Base-by-base conservation (phyloP, 2,888 invertebrate species). In the Volucella inflata region DNA sequence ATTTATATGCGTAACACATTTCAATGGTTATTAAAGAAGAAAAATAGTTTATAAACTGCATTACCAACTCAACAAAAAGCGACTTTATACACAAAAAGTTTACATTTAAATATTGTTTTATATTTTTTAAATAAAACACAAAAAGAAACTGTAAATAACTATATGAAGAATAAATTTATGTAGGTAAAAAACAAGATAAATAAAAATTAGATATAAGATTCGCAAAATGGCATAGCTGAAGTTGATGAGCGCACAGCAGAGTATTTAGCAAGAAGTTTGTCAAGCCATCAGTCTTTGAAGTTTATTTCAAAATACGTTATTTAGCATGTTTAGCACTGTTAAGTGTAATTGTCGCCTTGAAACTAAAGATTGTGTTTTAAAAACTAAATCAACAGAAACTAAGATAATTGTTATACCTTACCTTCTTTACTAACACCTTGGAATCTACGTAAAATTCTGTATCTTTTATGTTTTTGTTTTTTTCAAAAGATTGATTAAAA, bases 381-480 rank as follows among this genome's bases (percentile, higher is more conserved):
- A 12, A 30, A 21, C 30, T n/a, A 30, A 30, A 17, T 8, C n/a
- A 12, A 55, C 30, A 59, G 57, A n/a, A 48, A 48, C 14, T 60
- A 12, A 62, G n/a, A 50, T 21, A 67, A 64, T 40, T 59, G 67
- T 59, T 46, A 76, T 76, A 76, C 76, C 51, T 76, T 76, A 76
- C 76, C 76, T 76, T 57, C 42, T 51, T 72, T 14, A 30, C 10
- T 51, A 60, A 14, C 62, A 44, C 14, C 71, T 42, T 14, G 48
- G 42, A 46, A 51, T 72, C 60, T 72, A n/a, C n/a, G n/a, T n/a
- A 72, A 48, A 38, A 30, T 50, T 42, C 30, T 60, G 40, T 42
- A n/a, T 14, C 10, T 38, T 14, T 16, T 30, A 57, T 30, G 36
- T 12, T 14, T 62, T 62, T 60, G 21, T 12, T 36, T 48, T 62